A percentile compares a stretch with the other conserved stretches of the same genome.
Evolutionary conservation across 2,113 vertebrate species (phyloP).

Genomic region (Xiphophorus hellerii): DNA sequence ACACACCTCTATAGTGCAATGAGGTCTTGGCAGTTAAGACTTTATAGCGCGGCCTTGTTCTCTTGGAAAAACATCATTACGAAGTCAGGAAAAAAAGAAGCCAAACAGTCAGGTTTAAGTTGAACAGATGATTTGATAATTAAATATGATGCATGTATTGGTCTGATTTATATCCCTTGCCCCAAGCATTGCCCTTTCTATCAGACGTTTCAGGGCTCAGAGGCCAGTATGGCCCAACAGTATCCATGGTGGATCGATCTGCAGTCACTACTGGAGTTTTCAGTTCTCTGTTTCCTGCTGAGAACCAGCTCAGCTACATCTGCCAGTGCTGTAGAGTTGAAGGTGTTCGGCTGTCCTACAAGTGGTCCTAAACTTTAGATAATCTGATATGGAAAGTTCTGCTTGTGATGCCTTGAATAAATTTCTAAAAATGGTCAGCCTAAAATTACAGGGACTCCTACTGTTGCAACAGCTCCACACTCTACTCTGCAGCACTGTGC

Average conservation of each 20-base stretch:
- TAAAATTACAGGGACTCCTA: slow-evolving; percentile 11
- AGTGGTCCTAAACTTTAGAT: slow-evolving; percentile 16
- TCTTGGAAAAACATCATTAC: slow-evolving; percentile 66
- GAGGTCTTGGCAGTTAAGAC: slow-evolving; percentile 88
- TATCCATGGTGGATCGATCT: slow-evolving; percentile 84
- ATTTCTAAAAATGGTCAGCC: slow-evolving; percentile 16
- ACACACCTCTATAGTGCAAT: slow-evolving; percentile 98
- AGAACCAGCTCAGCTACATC: slow-evolving; percentile 90
- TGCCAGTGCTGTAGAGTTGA: slow-evolving; percentile 64
- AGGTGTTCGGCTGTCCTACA: slow-evolving; percentile 30
- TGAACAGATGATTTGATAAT: slow-evolving; percentile 13
- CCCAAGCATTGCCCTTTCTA: slow-evolving; percentile 64
- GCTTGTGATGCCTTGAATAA: slow-evolving; percentile 8
- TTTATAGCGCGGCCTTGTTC: slow-evolving; percentile 73
- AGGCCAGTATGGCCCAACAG: slow-evolving; percentile 88
- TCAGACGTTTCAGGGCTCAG: slow-evolving; percentile 71
- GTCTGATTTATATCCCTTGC: slow-evolving; percentile 52
- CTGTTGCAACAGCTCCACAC: slow-evolving; percentile 19
- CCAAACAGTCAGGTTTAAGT: slow-evolving; percentile 13
- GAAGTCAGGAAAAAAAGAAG: slow-evolving; percentile 22
- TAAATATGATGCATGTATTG: slow-evolving; percentile 12
- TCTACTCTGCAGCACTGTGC: slow-evolving; percentile 69
- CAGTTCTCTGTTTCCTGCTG: slow-evolving; percentile 76
- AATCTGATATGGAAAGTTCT: slow-evolving; percentile 23
- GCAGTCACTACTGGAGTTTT: slow-evolving; percentile 84